phyloP scores from a whole-genome alignment of 2,888 invertebrate genomes.

The Tetheella fluctuosa region DNA sequence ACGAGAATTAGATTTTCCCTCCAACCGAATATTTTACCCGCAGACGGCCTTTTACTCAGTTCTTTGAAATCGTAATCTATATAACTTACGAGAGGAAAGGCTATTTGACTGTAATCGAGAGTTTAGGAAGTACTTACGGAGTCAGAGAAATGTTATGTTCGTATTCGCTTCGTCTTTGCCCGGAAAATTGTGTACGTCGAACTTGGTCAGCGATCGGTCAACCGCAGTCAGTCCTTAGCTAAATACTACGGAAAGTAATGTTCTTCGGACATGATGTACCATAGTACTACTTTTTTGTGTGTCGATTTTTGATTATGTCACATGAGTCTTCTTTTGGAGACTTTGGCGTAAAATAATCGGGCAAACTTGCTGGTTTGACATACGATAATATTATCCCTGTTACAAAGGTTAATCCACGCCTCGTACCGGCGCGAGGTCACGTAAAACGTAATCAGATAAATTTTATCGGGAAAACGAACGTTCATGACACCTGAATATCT shows the following conservation, averaged over 20 bases:
- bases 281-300: too few species aligned
- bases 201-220: slow-evolving; percentile 4
- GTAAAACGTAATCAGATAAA: background rate
- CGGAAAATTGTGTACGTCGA: background rate
- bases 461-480: background rate
- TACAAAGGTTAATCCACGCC: background rate
- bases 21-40: slow-evolving; percentile 23
- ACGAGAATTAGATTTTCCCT: slow-evolving; percentile 17
- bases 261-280: background rate
- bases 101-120: slow-evolving; percentile 34
- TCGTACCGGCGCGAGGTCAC: background rate
- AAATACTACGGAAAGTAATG: background rate
- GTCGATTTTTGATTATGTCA: background rate
- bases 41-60: slow-evolving; percentile 28
- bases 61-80: slow-evolving; percentile 34
- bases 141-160: slow-evolving; percentile 28
- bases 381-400: background rate
- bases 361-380: background rate
- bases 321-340: background rate
- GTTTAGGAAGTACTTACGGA: slow-evolving; percentile 24
- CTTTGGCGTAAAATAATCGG: background rate
- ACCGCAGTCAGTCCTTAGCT: background rate
- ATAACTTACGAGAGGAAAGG: slow-evolving; percentile 35
- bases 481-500: background rate
- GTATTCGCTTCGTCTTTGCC: slow-evolving; percentile 23